These are phyloP conservation scores for Crotalus helleri DNA, from an alignment of 2,113 vertebrate species.

Conservation along the genomic window DNA sequence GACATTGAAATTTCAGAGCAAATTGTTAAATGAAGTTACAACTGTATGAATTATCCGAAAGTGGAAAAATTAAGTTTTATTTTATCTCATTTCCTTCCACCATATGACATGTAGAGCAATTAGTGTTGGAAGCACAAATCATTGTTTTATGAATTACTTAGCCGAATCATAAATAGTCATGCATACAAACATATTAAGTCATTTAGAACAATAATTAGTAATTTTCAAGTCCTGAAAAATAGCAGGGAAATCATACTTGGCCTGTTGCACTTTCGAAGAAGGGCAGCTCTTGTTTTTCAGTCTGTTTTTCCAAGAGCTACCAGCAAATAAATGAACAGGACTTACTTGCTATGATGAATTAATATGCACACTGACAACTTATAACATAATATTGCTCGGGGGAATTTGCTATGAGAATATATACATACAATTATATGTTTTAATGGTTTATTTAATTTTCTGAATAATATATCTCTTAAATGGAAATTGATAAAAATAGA, in stretches of 20 bases:
- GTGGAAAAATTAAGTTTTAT: background rate
- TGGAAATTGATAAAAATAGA: constrained; percentile 74
- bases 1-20: background rate
- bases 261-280: constrained; percentile 70
- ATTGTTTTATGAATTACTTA: constrained; percentile 59
- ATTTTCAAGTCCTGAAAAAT: constrained; percentile 73
- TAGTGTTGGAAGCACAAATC: constrained; percentile 53
- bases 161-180: constrained; percentile 75
- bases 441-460: constrained; percentile 82
- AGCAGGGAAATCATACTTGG: constrained; percentile 67
- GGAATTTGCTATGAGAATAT: constrained; percentile 84
- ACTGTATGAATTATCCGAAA: background rate
- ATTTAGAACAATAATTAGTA: constrained; percentile 72
- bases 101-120: constrained; percentile 31
- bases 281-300: constrained; percentile 71
- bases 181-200: constrained; percentile 75
- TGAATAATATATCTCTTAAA: constrained; percentile 73
- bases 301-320: constrained; percentile 71
- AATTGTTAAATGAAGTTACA: background rate
- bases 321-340: constrained; percentile 74
- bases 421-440: constrained; percentile 86
- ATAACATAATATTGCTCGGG: constrained; percentile 62
- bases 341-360: constrained; percentile 76
- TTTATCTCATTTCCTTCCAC: background rate
- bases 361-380: constrained; percentile 79